phyloP scores from a whole-genome alignment of 1,140 invertebrate genomes.

The Scaptomyza montana region DNA sequence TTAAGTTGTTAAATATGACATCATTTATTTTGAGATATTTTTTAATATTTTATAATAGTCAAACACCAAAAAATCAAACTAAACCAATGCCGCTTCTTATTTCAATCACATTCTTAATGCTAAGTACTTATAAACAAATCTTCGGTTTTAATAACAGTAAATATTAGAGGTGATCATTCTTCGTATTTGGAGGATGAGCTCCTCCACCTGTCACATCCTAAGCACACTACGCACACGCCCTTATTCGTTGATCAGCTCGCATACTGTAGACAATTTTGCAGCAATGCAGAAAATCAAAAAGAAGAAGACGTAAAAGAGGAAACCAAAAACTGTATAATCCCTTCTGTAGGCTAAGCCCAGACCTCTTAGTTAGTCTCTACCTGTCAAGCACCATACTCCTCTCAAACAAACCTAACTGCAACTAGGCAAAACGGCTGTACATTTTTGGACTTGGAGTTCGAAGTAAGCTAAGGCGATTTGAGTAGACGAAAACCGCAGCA shows the following conservation, averaged over 20 bases:
- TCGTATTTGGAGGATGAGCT: neutral
- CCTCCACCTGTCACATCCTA: neutral
- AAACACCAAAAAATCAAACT: too few species aligned
- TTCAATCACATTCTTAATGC: too few species aligned
- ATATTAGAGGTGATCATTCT: neutral
- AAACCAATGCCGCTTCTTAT: too few species aligned
- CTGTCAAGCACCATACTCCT: conserved; percentile 35
- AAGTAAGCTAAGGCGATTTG: conserved; percentile 78
- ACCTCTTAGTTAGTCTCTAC: conserved; percentile 40
- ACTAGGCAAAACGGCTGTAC: conserved; percentile 13
- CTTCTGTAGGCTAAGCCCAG: conserved; percentile 20
- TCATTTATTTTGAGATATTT: too few species aligned
- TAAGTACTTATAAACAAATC: neutral
- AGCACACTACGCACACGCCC: neutral
- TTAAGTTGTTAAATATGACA: too few species aligned
- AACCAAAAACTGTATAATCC: conserved; percentile 59
- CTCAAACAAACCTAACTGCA: neutral
- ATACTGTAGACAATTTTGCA: conserved; percentile 15
- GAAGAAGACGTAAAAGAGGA: neutral
- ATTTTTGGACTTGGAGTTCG: conserved; percentile 53
- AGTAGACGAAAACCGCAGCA: conserved; percentile 74
- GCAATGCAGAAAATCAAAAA: conserved; percentile 21
- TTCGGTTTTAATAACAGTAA: neutral
- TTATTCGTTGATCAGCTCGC: neutral
- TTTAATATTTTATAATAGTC: too few species aligned